Conservation (phyloP, 2,113 vertebrate species). For the Psophia crepitans region DNA sequence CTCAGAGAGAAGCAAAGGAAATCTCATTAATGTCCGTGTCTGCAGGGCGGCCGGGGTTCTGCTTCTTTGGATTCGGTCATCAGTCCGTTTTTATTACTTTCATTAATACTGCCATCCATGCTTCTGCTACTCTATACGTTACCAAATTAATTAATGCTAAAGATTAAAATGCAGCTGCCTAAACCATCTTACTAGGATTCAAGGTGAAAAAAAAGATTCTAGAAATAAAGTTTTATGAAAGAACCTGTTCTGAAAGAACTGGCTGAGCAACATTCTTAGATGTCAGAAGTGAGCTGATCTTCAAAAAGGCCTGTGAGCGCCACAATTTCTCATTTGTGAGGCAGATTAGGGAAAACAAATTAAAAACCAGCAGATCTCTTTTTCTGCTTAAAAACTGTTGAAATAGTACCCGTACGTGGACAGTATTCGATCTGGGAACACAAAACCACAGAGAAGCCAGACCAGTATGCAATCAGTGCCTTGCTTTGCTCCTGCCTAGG, state of each 20-base stretch:
- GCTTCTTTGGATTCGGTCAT: background rate
- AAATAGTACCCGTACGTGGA: background rate
- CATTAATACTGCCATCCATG: conserved; percentile 4
- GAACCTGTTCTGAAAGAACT: background rate
- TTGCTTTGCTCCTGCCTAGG: background rate
- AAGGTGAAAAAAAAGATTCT: background rate
- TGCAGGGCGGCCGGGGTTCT: background rate
- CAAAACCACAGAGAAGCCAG: background rate
- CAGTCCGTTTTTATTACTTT: conserved; percentile 23
- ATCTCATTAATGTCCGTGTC: background rate
- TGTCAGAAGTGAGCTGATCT: background rate
- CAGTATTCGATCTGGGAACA: background rate
- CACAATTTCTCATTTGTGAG: background rate
- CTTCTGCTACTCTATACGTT: background rate
- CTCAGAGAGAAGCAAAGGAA: background rate
- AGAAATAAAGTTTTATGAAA: background rate
- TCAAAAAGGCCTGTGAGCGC: background rate
- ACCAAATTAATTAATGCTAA: background rate
- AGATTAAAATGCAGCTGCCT: background rate
- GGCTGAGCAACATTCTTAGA: background rate
- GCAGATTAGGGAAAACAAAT: background rate
- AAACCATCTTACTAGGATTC: background rate
- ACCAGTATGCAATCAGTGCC: background rate
- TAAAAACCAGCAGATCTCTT: background rate
- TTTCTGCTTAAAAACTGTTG: background rate